Evolutionary conservation across 2,113 vertebrate genomes (phyloP).

Genomic region (Crotalus helleri): DNA sequence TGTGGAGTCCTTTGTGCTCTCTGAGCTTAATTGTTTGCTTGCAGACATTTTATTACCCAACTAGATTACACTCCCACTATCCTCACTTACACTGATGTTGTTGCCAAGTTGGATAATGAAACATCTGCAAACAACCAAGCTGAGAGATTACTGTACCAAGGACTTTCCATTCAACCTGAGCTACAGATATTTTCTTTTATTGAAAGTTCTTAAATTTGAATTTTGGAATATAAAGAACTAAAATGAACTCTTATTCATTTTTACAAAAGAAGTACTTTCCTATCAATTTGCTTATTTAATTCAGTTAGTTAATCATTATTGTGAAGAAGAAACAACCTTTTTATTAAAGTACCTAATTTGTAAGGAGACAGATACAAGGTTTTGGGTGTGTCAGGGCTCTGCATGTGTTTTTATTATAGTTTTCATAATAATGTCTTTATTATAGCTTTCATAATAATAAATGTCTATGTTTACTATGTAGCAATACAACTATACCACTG

Average conservation of each 20-base stretch:
- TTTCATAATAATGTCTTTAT: not conserved
- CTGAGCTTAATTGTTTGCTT: not conserved
- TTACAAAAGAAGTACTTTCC: not conserved
- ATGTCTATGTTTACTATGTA: not conserved
- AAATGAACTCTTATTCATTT: not conserved
- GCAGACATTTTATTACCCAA: not conserved
- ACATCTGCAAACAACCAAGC: not conserved
- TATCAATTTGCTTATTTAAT: slow-evolving; percentile 35
- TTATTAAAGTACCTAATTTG: slow-evolving; percentile 41
- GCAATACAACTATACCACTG: not conserved
- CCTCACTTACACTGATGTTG: not conserved
- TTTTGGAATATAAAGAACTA: not conserved
- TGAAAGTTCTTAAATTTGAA: not conserved
- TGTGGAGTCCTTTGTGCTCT: not conserved
- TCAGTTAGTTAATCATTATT: slow-evolving; percentile 33
- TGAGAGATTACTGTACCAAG: not conserved
- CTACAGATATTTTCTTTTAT: not conserved
- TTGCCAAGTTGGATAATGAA: not conserved
- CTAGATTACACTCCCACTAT: not conserved
- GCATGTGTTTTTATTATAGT: not conserved
- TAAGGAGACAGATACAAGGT: slow-evolving; percentile 53
- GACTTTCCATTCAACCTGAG: not conserved
- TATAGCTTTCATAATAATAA: not conserved
- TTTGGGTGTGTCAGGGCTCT: not conserved
- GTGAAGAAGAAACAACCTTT: slow-evolving; percentile 50